These are phyloP conservation scores for Augochlorella aurata DNA, from an alignment of 2,888 invertebrate species.

Conservation along the genomic window DNA sequence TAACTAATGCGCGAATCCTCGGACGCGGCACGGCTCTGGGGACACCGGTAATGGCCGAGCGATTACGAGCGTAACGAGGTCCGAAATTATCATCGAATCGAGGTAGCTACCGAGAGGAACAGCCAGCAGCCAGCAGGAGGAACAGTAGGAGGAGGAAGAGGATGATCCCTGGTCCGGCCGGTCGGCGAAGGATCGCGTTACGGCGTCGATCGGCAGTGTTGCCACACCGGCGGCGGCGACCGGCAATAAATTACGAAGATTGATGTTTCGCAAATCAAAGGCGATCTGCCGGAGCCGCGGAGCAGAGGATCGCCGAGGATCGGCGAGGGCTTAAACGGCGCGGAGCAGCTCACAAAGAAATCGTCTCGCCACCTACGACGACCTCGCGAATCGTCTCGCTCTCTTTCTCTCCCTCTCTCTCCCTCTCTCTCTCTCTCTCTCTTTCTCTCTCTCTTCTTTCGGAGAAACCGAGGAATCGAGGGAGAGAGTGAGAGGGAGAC, in stretches of 20 bases:
- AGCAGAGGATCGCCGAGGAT: conserved; percentile 12
- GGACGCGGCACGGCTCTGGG: background rate
- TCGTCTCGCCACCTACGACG: conserved; percentile 65
- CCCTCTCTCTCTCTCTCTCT: background rate
- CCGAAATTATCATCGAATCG: conserved; percentile 40
- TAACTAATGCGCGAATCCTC: conserved; percentile 33
- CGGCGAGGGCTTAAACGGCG: conserved; percentile 33
- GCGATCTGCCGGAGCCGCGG: conserved; percentile 58
- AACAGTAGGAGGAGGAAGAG: background rate
- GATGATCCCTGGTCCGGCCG: background rate
- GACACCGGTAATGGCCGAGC: conserved; percentile 18
- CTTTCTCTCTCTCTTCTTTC: background rate
- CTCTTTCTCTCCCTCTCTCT: background rate
- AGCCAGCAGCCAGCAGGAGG: background rate
- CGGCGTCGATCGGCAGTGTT: conserved; percentile 43
- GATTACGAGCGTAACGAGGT: conserved; percentile 25
- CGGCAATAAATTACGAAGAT: conserved; percentile 69
- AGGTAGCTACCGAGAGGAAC: background rate
- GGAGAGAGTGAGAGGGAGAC: background rate
- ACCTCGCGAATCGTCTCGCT: conserved; percentile 33
- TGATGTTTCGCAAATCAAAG: conserved; percentile 70
- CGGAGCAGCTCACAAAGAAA: conserved; percentile 62
- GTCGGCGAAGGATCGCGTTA: conserved; percentile 34
- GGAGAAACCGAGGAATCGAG: background rate
- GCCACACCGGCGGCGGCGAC: conserved; percentile 51